Conservation (phyloP, 2,888 invertebrate species). For the Trachelus stipa region DNA sequence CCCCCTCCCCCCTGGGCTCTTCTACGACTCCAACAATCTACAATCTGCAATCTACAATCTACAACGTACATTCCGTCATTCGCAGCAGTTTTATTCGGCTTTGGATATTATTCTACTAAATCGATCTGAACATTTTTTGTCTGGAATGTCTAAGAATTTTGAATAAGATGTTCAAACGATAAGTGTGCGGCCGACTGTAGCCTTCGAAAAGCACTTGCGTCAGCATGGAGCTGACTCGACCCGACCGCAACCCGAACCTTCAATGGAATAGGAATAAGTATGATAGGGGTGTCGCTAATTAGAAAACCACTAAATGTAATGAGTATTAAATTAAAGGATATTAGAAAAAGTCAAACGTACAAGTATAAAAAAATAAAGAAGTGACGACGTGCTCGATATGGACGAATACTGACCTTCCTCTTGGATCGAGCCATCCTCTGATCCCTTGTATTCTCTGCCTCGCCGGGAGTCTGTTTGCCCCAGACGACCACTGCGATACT, state of each 20-base stretch:
- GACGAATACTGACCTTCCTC: conserved; percentile 76
- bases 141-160: not conserved
- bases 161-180: not conserved
- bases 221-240: too few relatives aligned
- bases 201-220: too few relatives aligned
- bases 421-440: conserved; percentile 87
- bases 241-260: too few relatives aligned
- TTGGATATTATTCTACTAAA: not conserved
- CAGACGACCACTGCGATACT: conserved; percentile 89
- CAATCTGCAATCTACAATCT: not conserved
- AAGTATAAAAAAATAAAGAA: too few relatives aligned
- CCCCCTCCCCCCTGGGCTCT: not conserved
- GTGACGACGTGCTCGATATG: too few relatives aligned
- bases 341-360: too few relatives aligned
- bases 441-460: conserved; percentile 86
- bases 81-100: not conserved
- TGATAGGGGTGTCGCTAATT: too few relatives aligned
- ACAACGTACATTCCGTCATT: not conserved
- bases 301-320: too few relatives aligned
- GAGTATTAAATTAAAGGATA: too few relatives aligned
- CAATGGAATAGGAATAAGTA: too few relatives aligned
- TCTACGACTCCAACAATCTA: not conserved
- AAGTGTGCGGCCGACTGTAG: not conserved
- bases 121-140: not conserved
- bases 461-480: conserved; percentile 89